phyloP scores from a whole-genome alignment of 2,888 invertebrate genomes.

The Prionchulus punctatus region DNA sequence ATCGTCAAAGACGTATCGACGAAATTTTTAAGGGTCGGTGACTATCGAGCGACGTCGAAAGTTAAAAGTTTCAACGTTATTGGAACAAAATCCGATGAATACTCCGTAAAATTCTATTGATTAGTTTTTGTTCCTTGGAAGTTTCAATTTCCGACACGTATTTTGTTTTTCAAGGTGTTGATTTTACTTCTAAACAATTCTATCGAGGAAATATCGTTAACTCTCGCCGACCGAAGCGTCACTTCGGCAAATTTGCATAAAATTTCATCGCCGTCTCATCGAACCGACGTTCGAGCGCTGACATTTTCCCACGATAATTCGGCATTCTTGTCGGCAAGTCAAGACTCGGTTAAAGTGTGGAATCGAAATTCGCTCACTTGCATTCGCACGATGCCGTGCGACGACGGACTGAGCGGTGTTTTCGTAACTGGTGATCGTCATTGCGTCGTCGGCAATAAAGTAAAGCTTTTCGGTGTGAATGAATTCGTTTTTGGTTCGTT shows the following conservation, averaged over 20 bases:
- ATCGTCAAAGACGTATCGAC: constrained; percentile 23
- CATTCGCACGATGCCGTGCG: constrained; percentile 51
- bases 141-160: background rate
- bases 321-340: constrained; percentile 66
- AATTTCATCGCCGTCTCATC: constrained; percentile 48
- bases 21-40: constrained; percentile 43
- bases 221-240: background rate
- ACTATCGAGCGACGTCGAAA: constrained; percentile 41
- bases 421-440: constrained; percentile 83
- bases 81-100: background rate
- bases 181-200: constrained; percentile 51
- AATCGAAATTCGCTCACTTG: constrained; percentile 49
- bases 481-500: background rate
- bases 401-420: constrained; percentile 52
- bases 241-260: background rate
- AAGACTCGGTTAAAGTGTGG: constrained; percentile 73
- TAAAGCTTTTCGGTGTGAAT: too few relatives aligned
- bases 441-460: constrained; percentile 66
- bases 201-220: constrained; percentile 39
- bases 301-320: constrained; percentile 78
- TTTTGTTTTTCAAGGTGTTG: constrained; percentile 35
- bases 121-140: background rate
- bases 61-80: background rate
- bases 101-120: background rate
- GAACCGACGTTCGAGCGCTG: constrained; percentile 67